Percentiles rank a stretch among this genome's conserved stretches.
Evolutionary conservation across 2,113 vertebrate genomes (phyloP).

Genomic region (Nibea coibor): DNA sequence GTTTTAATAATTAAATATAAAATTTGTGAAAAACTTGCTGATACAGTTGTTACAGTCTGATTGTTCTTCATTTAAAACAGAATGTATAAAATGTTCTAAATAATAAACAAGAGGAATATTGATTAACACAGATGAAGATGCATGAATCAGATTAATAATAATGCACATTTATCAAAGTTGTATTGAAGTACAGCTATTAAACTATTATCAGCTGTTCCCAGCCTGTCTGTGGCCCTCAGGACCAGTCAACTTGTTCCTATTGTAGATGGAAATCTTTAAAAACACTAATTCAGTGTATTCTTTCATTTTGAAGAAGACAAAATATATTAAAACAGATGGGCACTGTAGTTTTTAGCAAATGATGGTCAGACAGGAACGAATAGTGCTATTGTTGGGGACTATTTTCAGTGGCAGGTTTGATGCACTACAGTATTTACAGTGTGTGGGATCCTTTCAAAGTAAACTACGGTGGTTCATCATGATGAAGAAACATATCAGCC

Average conservation of each 20-base stretch:
- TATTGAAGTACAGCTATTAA: background rate
- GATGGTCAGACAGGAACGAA: background rate
- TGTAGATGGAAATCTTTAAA: background rate
- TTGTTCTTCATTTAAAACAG: background rate
- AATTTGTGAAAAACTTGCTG: background rate
- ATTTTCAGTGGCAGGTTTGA: background rate
- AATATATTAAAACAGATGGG: no score
- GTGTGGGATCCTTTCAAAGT: background rate
- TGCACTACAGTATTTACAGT: background rate
- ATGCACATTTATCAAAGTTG: background rate
- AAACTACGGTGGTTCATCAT: background rate
- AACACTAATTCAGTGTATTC: background rate
- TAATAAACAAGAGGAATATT: background rate
- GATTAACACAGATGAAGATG: background rate
- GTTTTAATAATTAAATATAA: background rate
- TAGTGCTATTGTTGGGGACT: background rate
- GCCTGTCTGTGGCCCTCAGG: background rate
- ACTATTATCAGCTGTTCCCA: no score
- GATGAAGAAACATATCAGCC: background rate
- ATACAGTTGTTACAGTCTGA: background rate
- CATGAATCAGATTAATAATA: background rate
- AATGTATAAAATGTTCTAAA: background rate
- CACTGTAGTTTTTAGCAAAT: background rate
- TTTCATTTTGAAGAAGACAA: no score
- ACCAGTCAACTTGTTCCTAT: background rate